phyloP scores from a whole-genome alignment of 2,113 vertebrate species.

The Microtus montanus region DNA sequence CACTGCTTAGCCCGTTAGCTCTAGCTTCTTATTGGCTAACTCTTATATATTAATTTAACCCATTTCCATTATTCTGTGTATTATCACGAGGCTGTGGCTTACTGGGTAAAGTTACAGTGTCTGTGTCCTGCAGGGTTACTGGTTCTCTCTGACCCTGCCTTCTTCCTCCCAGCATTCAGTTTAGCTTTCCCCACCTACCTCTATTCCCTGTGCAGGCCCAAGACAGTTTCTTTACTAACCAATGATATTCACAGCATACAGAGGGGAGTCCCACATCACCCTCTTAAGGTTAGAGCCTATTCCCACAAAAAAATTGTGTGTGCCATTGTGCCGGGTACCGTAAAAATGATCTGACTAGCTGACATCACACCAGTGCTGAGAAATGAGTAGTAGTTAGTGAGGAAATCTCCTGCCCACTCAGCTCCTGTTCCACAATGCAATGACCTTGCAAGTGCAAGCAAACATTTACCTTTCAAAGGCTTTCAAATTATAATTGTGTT shows the following conservation, averaged over 20 bases:
- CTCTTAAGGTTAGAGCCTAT: not conserved
- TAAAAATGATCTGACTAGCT: not conserved
- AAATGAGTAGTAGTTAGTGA: not conserved
- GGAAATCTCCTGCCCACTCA: not conserved
- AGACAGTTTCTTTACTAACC: too few species aligned
- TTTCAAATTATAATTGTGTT: slow-evolving; percentile 58
- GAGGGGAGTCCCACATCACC: not conserved
- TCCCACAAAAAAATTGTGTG: not conserved
- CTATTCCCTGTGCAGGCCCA: too few species aligned
- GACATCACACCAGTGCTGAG: not conserved
- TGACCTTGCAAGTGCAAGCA: slow-evolving; percentile 36
- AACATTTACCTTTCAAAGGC: slow-evolving; percentile 38
- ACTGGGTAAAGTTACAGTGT: rapidly evolving
- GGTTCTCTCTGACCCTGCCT: too few species aligned
- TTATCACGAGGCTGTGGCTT: too few species aligned
- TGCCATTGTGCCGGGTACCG: not conserved
- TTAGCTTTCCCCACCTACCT: too few species aligned
- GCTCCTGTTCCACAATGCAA: slow-evolving; percentile 2
- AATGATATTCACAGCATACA: too few species aligned
- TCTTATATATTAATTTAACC: too few species aligned
- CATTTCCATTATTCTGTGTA: too few species aligned
- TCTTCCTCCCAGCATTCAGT: too few species aligned
- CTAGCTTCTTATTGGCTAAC: too few species aligned
- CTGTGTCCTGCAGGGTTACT: too few species aligned
- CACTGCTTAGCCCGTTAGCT: too few species aligned